Percentiles rank a stretch among this genome's conserved stretches.
These are phyloP conservation scores for Paramormyrops kingsleyae DNA, from an alignment of 2,113 vertebrate genomes.

Conservation along the genomic window DNA sequence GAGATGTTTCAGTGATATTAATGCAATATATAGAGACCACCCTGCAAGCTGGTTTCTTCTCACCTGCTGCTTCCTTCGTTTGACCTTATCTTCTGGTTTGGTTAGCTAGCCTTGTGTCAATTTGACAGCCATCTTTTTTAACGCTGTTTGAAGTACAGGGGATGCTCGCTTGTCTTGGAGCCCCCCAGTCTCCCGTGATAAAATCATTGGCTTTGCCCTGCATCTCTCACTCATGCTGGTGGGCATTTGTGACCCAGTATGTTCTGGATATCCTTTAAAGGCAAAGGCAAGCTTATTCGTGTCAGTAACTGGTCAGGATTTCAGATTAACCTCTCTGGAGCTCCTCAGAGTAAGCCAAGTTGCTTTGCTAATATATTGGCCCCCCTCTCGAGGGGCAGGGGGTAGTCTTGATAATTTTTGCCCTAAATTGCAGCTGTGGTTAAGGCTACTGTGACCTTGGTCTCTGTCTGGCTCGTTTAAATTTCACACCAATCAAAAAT, in stretches of 20 bases:
- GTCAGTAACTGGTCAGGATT: slow-evolving; percentile 57
- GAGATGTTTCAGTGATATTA: neutral
- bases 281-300: slow-evolving; percentile 36
- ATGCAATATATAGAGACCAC: neutral
- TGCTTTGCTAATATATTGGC: slow-evolving; percentile 45
- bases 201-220: neutral
- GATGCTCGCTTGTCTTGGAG: neutral
- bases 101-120: neutral
- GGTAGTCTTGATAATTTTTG: slow-evolving; percentile 49
- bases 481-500: neutral
- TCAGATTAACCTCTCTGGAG: slow-evolving; percentile 70
- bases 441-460: neutral
- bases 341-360: slow-evolving; percentile 63
- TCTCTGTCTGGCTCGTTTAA: neutral
- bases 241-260: neutral
- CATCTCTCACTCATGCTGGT: neutral
- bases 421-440: slow-evolving; percentile 17
- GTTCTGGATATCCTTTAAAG: neutral
- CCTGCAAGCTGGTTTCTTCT: neutral
- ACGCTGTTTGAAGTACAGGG: neutral
- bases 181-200: neutral
- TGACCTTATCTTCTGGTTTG: neutral
- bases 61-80: neutral
- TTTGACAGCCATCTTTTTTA: neutral
- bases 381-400: slow-evolving; percentile 38